These are phyloP conservation scores for Ips nitidus DNA, from an alignment of 1,140 invertebrate genomes.

Conservation along the genomic window DNA sequence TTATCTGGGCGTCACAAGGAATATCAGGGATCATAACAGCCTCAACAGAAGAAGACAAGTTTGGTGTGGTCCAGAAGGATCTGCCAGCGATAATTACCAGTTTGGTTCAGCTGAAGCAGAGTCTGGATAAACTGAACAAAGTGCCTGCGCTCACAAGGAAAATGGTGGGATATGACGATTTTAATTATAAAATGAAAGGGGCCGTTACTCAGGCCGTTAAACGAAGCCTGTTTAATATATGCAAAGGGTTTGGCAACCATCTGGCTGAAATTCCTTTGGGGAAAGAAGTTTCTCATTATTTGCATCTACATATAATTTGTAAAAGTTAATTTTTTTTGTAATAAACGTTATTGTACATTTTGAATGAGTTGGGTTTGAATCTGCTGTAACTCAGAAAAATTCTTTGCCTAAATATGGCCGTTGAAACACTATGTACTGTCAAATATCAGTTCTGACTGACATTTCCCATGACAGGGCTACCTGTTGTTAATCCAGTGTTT, in stretches of 20 bases:
- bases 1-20: conserved; percentile 71
- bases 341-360: no score
- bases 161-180: conserved; percentile 60
- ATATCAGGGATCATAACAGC: conserved; percentile 66
- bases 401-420: no score
- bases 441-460: no score
- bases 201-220: conserved; percentile 65
- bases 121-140: conserved; percentile 71
- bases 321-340: conserved; percentile 24
- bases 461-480: no score
- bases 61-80: conserved; percentile 79
- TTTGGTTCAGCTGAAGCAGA: conserved; percentile 66
- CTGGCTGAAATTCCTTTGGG: conserved; percentile 64
- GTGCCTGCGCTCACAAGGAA: conserved; percentile 62
- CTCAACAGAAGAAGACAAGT: conserved; percentile 74
- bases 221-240: conserved; percentile 74
- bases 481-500: no score
- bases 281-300: conserved; percentile 43
- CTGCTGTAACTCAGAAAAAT: no score
- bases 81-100: conserved; percentile 66
- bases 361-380: no score
- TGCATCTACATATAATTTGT: conserved; percentile 37
- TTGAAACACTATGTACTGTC: no score
- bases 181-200: conserved; percentile 62
- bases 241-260: conserved; percentile 67